These are phyloP conservation scores for Heliconius hewitsoni DNA, from an alignment of 1,140 invertebrate species.

Conservation along the genomic window DNA sequence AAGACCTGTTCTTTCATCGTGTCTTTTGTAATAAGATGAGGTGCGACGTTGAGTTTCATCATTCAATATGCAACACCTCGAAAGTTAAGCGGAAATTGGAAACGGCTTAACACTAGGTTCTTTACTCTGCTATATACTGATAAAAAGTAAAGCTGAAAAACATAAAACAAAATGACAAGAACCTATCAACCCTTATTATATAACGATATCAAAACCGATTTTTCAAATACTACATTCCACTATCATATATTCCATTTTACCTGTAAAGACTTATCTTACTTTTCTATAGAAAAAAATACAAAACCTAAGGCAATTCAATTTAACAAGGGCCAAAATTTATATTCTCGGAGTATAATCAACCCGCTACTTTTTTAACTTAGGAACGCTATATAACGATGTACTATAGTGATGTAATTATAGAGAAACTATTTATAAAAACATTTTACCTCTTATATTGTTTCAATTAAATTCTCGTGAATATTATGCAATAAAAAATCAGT, in stretches of 20 bases:
- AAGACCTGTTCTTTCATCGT: too few species aligned
- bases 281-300: conserved; percentile 25
- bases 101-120: too few species aligned
- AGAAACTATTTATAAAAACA: not conserved
- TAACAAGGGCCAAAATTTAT: conserved; percentile 45
- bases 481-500: too few species aligned
- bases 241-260: conserved; percentile 6
- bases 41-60: too few species aligned
- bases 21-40: too few species aligned
- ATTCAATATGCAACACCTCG: too few species aligned
- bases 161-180: too few species aligned
- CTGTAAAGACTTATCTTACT: conserved; percentile 19
- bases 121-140: too few species aligned
- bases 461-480: too few species aligned
- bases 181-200: not conserved
- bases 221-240: not conserved
- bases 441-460: too few species aligned
- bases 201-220: not conserved
- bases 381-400: not conserved
- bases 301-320: conserved; percentile 38
- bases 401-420: not conserved
- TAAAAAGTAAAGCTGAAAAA: too few species aligned
- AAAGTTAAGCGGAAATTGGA: too few species aligned
- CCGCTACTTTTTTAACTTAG: conserved; percentile 10
- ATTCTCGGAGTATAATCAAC: conserved; percentile 26